Evolutionary conservation across 2,113 vertebrate species (phyloP).

Genomic region (Melanotaenia duboulayi): DNA sequence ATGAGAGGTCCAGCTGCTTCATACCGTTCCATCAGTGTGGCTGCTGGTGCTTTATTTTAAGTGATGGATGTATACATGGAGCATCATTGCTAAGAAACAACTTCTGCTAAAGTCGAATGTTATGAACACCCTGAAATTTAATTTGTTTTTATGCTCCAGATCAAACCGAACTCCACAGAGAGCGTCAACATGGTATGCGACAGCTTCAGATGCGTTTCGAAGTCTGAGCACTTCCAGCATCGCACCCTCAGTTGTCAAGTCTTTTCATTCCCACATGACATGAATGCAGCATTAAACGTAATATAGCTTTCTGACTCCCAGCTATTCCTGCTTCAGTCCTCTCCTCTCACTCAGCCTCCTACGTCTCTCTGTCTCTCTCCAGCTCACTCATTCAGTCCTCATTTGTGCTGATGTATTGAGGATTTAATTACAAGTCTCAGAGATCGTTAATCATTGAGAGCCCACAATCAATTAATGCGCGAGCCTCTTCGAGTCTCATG

Average conservation of each 20-base stretch:
- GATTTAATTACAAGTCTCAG: slow-evolving; percentile 82
- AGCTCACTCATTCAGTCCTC: slow-evolving; percentile 36
- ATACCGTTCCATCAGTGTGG: too few relatives aligned
- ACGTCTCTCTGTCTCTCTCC: slow-evolving; percentile 18
- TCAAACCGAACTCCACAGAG: slow-evolving; percentile 38
- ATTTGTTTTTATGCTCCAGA: slow-evolving; percentile 26
- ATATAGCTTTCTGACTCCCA: slow-evolving; percentile 12
- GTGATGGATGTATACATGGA: too few relatives aligned
- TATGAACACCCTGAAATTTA: not conserved
- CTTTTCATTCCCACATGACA: slow-evolving; percentile 34
- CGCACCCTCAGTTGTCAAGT: slow-evolving; percentile 32
- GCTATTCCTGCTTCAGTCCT: slow-evolving; percentile 8
- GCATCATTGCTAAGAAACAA: too few relatives aligned
- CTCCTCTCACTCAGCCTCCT: slow-evolving; percentile 11
- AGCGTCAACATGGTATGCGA: slow-evolving; percentile 31
- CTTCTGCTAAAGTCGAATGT: not conserved
- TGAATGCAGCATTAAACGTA: slow-evolving; percentile 22
- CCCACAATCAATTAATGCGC: slow-evolving; percentile 79
- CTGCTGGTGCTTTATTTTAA: too few relatives aligned
- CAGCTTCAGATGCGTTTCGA: slow-evolving; percentile 29
- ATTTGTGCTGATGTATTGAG: slow-evolving; percentile 58
- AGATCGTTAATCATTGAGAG: slow-evolving; percentile 80
- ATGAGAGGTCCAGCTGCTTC: too few relatives aligned
- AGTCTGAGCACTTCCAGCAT: slow-evolving; percentile 26
- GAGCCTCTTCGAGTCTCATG: slow-evolving; percentile 31